Evolutionary conservation across 1,140 invertebrate genomes (phyloP), one percentile per base, ranked within the genome.

Genomic region (Anoplolepis gracilipes): DNA sequence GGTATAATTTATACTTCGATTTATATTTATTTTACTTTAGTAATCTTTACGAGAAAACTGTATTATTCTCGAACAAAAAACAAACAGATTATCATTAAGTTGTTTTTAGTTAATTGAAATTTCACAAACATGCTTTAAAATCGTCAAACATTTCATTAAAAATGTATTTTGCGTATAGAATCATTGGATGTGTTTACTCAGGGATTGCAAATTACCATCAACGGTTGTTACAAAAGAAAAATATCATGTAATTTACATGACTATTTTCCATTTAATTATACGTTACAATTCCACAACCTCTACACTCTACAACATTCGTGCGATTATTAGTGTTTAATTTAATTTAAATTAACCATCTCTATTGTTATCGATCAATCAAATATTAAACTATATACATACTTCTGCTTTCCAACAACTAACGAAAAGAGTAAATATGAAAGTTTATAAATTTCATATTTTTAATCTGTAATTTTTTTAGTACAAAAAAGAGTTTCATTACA

Each of bases 241-340:
- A 77, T 77, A 49, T 33, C 39, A 6, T 11, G 6, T 25, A n/a
- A 77, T 33, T 77, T 64, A 11, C 19, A 77, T 67, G 64, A 67
- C 42, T 11, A 62, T 22, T 49, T 3, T 49, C 0, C 19, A 64
- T 64, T 73, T 57, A 33, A 73, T 36, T 62, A n/a, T 19, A 7
- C 57, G 22, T 59, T 75, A 11, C 5, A 25, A 39, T 30, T 28
- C 25, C n/a, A n/a, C n/a, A 19, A 25, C 10, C 11, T 39, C n/a
- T n/a, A n/a, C n/a, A n/a, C n/a, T n/a, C n/a, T n/a, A n/a, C n/a
- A n/a, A 7, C 6, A 30, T 25, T 65, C 22, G 46, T 30, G 59
- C 28, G 22, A 19, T 5, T 30, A 28, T 4, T 49, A 59, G 11
- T 62, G 64, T 64, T 49, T 64, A 49, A 64, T 64, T 33, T 33